These are phyloP conservation scores for Ranitomeya variabilis DNA, from an alignment of 2,113 vertebrate species.

Conservation along the genomic window DNA sequence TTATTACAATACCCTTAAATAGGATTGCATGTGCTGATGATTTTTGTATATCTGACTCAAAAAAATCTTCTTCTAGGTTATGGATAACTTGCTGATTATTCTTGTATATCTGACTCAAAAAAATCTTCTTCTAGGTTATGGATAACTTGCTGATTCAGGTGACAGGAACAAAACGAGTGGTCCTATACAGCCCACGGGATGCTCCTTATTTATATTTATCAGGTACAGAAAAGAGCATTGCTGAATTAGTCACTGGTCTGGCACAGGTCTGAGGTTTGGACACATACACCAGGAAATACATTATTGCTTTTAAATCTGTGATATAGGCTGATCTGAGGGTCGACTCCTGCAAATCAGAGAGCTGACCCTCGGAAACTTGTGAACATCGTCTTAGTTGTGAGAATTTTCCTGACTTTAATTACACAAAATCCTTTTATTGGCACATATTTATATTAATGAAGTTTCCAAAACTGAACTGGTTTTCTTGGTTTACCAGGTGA, in stretches of 20 bases:
- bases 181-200: slow-evolving; percentile 88
- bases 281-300: not conserved
- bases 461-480: slow-evolving; percentile 15
- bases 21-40: too few relatives aligned
- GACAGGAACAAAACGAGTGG: slow-evolving; percentile 85
- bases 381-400: not conserved
- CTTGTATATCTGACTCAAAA: not conserved
- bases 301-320: too few relatives aligned
- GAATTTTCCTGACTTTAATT: not conserved
- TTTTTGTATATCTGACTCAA: not conserved
- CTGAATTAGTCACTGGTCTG: not conserved
- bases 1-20: too few relatives aligned
- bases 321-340: too few relatives aligned
- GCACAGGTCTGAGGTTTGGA: not conserved
- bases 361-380: not conserved
- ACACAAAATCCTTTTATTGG: slow-evolving; percentile 51
- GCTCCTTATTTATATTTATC: slow-evolving; percentile 89
- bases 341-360: too few relatives aligned
- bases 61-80: slow-evolving; percentile 77
- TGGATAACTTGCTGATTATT: slow-evolving; percentile 88
- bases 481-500: slow-evolving; percentile 75
- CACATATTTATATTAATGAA: slow-evolving; percentile 28
- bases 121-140: slow-evolving; percentile 82
- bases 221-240: slow-evolving; percentile 68
- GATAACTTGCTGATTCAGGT: slow-evolving; percentile 97